phyloP scores from a whole-genome alignment of 2,113 vertebrate genomes.

The Zingel zingel region DNA sequence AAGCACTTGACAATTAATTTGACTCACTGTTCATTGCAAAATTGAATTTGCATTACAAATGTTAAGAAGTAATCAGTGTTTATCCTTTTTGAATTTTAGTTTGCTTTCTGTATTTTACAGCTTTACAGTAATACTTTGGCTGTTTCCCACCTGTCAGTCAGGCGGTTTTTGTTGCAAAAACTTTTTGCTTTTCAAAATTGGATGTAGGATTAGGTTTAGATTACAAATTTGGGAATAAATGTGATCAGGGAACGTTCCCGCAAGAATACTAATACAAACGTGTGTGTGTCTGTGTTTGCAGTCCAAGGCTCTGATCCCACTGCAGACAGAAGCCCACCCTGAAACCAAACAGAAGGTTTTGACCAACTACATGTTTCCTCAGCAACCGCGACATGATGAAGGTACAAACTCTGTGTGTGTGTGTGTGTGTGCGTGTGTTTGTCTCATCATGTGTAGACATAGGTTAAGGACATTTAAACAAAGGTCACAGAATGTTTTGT shows the following conservation, averaged over 20 bases:
- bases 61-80: background rate
- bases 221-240: background rate
- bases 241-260: background rate
- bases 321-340: slow-evolving; percentile 98
- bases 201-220: background rate
- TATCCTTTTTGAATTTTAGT: background rate
- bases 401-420: slow-evolving; percentile 80
- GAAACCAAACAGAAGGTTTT: slow-evolving; percentile 98
- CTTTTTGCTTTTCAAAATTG: slow-evolving; percentile 9
- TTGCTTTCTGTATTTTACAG: background rate
- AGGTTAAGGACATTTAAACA: background rate
- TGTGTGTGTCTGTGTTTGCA: slow-evolving; percentile 72
- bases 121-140: background rate
- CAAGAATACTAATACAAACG: background rate
- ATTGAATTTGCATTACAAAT: slow-evolving; percentile 15
- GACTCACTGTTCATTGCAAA: background rate
- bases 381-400: slow-evolving; percentile 96
- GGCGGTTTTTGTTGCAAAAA: background rate
- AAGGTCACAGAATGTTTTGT: background rate
- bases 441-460: background rate
- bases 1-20: background rate
- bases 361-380: slow-evolving; percentile 99
- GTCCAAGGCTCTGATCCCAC: slow-evolving; percentile 99
- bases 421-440: background rate
- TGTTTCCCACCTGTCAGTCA: background rate